Evolutionary conservation across 2,113 vertebrate species (phyloP).

Genomic region (Falcunculus frontatus): DNA sequence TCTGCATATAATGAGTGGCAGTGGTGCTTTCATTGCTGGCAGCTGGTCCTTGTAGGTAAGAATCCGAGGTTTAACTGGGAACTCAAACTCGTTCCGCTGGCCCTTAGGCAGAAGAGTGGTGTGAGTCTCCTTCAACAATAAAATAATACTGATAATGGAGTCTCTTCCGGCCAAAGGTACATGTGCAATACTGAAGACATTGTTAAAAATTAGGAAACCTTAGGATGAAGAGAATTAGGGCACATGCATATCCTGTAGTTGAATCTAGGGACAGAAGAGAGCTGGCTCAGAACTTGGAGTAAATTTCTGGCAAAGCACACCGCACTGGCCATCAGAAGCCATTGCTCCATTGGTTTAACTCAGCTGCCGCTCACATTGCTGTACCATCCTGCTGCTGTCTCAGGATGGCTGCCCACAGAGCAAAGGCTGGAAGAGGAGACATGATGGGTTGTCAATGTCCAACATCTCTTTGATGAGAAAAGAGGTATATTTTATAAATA

Average conservation of each 20-base stretch:
- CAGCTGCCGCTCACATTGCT: accelerated
- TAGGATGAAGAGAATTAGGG: background rate
- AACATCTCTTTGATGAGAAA: background rate
- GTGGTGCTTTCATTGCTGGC: background rate
- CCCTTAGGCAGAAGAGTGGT: background rate
- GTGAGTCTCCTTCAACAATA: background rate
- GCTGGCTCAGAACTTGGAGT: background rate
- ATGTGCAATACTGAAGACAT: accelerated
- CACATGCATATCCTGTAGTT: background rate
- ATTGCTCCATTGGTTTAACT: background rate
- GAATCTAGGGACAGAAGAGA: background rate
- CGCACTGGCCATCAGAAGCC: background rate
- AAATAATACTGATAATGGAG: background rate
- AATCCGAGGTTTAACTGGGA: background rate
- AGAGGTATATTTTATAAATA: background rate
- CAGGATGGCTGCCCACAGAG: background rate
- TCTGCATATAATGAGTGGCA: background rate
- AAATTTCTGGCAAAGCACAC: background rate
- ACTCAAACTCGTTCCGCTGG: background rate
- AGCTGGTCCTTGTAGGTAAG: background rate
- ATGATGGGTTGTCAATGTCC: background rate
- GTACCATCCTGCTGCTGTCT: background rate
- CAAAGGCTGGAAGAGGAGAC: background rate
- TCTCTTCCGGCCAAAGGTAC: background rate
- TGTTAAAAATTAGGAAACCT: background rate